Percentiles rank a stretch among this genome's conserved stretches.
Conservation (phyloP, 2,113 vertebrate species). For the Crocuta crocuta region DNA sequence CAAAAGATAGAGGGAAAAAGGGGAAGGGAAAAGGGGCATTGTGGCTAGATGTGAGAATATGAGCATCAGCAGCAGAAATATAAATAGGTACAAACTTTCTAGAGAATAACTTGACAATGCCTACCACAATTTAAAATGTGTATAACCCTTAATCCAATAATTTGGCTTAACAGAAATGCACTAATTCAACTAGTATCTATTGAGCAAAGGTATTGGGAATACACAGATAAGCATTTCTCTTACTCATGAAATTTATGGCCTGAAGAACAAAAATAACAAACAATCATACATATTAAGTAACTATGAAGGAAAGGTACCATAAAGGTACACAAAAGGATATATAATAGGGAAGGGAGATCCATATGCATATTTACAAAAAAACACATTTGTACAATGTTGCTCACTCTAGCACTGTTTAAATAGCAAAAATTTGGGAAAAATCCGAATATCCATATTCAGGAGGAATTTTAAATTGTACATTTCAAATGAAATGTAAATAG, state of each 20-base stretch:
- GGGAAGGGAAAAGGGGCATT: not conserved
- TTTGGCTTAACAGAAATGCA: not conserved
- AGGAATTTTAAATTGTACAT: not conserved
- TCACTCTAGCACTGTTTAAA: not conserved
- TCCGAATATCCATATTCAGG: not conserved
- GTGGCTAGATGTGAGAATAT: constrained; percentile 7
- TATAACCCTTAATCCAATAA: not conserved
- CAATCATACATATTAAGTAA: constrained; percentile 23
- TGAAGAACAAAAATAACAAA: constrained; percentile 52
- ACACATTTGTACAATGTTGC: not conserved
- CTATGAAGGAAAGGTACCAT: not conserved
- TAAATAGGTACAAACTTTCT: not conserved
- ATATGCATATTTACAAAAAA: too few relatives aligned
- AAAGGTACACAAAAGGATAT: not conserved
- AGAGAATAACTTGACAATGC: not conserved
- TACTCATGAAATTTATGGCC: constrained; percentile 17
- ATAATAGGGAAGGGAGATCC: too few relatives aligned
- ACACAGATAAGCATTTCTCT: not conserved
- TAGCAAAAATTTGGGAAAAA: not conserved
- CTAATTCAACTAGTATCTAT: constrained; percentile 35
- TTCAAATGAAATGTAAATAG: not conserved
- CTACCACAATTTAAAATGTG: constrained; percentile 21
- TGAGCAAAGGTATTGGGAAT: not conserved
- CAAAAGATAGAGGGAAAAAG: not conserved
- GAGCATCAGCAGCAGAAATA: not conserved